phyloP scores from a whole-genome alignment of 1,140 invertebrate genomes.

The Teleogryllus occipitalis region DNA sequence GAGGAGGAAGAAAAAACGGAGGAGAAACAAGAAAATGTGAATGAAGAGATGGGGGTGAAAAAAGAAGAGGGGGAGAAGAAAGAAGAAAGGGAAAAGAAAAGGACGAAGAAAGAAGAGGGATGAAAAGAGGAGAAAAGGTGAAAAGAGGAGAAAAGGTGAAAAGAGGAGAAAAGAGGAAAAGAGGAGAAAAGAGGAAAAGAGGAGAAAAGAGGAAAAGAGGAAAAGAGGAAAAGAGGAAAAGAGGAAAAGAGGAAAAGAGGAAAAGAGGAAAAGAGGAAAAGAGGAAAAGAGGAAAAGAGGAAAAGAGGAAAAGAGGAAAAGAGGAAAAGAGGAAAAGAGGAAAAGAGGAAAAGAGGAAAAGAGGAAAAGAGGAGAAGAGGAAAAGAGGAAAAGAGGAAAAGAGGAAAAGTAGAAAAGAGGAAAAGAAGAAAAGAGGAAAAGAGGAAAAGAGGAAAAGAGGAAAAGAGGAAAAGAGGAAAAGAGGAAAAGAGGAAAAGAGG shows the following conservation, averaged over 20 bases:
- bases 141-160: neutral
- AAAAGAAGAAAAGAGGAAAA: neutral
- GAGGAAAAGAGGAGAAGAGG: conserved; percentile 8
- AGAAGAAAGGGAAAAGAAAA: neutral
- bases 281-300: neutral
- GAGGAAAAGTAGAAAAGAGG: conserved; percentile 3
- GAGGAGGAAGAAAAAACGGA: neutral
- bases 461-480: neutral
- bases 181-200: neutral
- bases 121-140: neutral
- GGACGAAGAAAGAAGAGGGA: neutral
- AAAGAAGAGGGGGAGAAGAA: neutral
- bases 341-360: neutral
- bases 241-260: neutral
- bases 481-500: neutral
- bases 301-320: neutral
- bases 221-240: neutral
- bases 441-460: neutral
- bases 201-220: neutral
- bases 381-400: neutral
- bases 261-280: neutral
- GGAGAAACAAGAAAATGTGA: neutral
- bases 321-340: neutral
- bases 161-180: neutral
- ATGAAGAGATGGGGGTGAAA: neutral